These are phyloP conservation scores for Apolygus lucorum DNA, from an alignment of 1,140 invertebrate genomes.

Conservation along the genomic window DNA sequence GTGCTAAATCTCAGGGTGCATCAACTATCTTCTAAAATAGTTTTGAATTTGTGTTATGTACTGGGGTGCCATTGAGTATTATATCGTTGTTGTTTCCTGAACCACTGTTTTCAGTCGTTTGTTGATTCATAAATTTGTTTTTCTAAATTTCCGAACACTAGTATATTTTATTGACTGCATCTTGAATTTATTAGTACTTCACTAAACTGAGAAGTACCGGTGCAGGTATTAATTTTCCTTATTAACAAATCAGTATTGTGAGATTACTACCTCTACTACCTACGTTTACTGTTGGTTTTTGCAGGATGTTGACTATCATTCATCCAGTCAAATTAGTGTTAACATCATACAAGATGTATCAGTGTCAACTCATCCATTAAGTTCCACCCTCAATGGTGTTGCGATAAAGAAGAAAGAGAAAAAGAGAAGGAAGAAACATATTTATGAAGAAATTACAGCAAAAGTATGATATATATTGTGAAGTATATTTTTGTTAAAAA, in stretches of 20 bases:
- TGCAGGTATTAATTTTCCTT: neutral
- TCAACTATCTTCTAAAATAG: no score
- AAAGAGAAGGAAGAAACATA: no score
- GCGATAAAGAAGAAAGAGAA: no score
- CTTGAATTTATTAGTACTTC: neutral
- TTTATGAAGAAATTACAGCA: no score
- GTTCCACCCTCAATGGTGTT: neutral
- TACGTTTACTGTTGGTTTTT: neutral
- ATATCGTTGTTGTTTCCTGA: no score
- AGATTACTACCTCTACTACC: no score
- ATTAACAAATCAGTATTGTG: neutral
- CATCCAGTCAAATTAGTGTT: conserved; percentile 9
- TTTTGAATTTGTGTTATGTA: no score
- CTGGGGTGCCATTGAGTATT: no score
- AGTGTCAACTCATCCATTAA: neutral
- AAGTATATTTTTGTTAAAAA: no score
- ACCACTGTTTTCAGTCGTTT: no score
- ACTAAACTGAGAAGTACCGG: neutral
- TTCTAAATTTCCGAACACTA: neutral
- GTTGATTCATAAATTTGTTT: neutral
- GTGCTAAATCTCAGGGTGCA: no score
- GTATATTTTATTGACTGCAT: neutral
- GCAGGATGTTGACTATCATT: neutral
- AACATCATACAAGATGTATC: conserved; percentile 10
- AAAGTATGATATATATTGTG: no score